Base-by-base conservation (phyloP, 2,797 vertebrate species). In the Argyrosomus regius region DNA sequence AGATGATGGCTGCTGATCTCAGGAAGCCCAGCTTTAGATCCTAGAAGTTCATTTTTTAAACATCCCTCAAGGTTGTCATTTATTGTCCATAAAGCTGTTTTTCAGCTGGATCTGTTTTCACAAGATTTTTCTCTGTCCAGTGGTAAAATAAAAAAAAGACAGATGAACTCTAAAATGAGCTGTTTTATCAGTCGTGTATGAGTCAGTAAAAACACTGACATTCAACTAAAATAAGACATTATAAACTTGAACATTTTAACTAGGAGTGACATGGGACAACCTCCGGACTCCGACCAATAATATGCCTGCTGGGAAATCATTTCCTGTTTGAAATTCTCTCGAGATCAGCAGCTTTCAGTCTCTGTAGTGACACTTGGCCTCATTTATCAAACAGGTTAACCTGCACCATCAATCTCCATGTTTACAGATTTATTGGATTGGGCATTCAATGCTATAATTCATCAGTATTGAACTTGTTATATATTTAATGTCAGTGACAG, bases 261-360 rank as follows among this genome's bases (percentile, higher is more conserved):
- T 31, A 45, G 53, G 50, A 61, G 69, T 78, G 57, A 58, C 31
- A 16, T 20, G 22, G 41, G 14, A 48, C 16, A 22, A 80, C 75
- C 74, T 80, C 64, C 43, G 75, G 70, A 81, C 69, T 73, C 49
- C 24, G 67, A 74, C 64, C 80, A 78, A 46, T 81, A 69, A 74
- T 45, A 50, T n/a, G n/a, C 78, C 65, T 60, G 81, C 76, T 71
- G 65, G 65, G 61, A 85, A 81, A 91, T 87, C 18, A 81, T 87
- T 88, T 89, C 77, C 77, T 88, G 70, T 70, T 77, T 61, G 46
- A 82, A 78, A 83, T 89, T 88, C 87, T 82, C 90, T 88, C 17
- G 63, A 86, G 85, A 87, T 92, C 91, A 93, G 87, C 89, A 90
- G 93, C 89, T 91, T 87, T 90, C 89, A 82, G 59, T 93, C 88